phyloP scores from a whole-genome alignment of 2,888 invertebrate genomes.

The Cinara cedri region DNA sequence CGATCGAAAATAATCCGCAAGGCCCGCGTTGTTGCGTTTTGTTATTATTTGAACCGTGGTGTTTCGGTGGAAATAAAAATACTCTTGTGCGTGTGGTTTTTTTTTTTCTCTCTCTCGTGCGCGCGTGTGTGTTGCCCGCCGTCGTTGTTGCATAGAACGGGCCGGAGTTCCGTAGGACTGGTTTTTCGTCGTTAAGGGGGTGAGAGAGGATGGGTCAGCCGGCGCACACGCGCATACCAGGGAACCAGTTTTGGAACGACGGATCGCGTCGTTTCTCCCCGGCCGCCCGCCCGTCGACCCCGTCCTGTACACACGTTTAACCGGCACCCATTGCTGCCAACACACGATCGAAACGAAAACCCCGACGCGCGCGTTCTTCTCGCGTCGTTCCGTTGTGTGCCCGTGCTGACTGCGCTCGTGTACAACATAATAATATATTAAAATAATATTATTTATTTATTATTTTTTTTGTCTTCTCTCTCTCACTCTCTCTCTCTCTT shows the following conservation, averaged over 20 bases:
- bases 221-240: conserved; percentile 51
- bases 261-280: conserved; percentile 1
- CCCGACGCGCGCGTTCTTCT: background rate
- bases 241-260: conserved; percentile 54
- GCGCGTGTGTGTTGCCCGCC: background rate
- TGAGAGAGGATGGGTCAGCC: conserved; percentile 57
- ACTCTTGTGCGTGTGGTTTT: no score
- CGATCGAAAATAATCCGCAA: no score
- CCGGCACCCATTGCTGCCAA: conserved; percentile 55
- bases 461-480: no score
- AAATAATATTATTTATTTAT: no score
- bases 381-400: no score
- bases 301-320: conserved; percentile 41
- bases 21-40: no score
- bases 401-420: no score
- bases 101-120: no score
- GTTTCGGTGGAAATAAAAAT: conserved; percentile 30
- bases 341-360: background rate
- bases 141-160: conserved; percentile 17
- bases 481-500: no score
- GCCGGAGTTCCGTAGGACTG: conserved; percentile 53
- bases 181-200: conserved; percentile 56
- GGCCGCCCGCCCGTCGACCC: background rate
- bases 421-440: no score
- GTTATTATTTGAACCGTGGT: no score